These are phyloP conservation scores for Diplolepis rosae DNA, from an alignment of 2,888 invertebrate species.

Conservation along the genomic window DNA sequence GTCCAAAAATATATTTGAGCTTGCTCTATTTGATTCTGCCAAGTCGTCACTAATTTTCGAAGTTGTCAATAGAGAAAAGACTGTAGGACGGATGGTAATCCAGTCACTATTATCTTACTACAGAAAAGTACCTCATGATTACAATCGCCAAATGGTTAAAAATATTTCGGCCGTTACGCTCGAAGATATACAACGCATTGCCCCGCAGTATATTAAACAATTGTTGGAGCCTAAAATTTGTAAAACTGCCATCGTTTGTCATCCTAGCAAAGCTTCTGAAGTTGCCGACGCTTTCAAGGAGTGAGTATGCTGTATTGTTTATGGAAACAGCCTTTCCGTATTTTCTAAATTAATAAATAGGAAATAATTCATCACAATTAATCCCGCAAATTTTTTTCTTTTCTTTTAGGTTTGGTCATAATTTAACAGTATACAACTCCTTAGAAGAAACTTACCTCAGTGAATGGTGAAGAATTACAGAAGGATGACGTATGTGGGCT, in stretches of 20 bases:
- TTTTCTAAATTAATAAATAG: too few relatives aligned
- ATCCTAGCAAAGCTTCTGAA: constrained; percentile 83
- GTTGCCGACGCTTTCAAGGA: constrained; percentile 80
- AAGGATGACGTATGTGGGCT: neutral
- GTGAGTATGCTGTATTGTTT: constrained; percentile 74
- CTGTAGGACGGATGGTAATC: constrained; percentile 82
- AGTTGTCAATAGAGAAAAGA: constrained; percentile 87
- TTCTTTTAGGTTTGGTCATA: constrained; percentile 77
- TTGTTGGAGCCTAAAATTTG: constrained; percentile 79
- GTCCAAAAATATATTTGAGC: constrained; percentile 80
- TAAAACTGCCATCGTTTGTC: constrained; percentile 84
- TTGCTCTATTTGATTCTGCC: constrained; percentile 86
- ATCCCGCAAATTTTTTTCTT: constrained; percentile 34
- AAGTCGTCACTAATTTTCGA: constrained; percentile 91
- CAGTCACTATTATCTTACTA: constrained; percentile 85
- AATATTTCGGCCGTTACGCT: constrained; percentile 80
- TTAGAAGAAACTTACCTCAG: constrained; percentile 81
- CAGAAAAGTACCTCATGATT: constrained; percentile 79
- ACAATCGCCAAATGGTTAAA: constrained; percentile 82
- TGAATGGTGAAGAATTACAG: constrained; percentile 68
- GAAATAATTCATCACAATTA: neutral
- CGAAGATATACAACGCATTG: constrained; percentile 80
- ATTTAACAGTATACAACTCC: constrained; percentile 77
- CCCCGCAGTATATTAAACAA: constrained; percentile 81
- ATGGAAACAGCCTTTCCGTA: too few relatives aligned